Percentiles rank a stretch among this genome's conserved stretches.
Conservation (phyloP, 64 coral and sea anemone genomes). For the Pachyseris speciosa region DNA sequence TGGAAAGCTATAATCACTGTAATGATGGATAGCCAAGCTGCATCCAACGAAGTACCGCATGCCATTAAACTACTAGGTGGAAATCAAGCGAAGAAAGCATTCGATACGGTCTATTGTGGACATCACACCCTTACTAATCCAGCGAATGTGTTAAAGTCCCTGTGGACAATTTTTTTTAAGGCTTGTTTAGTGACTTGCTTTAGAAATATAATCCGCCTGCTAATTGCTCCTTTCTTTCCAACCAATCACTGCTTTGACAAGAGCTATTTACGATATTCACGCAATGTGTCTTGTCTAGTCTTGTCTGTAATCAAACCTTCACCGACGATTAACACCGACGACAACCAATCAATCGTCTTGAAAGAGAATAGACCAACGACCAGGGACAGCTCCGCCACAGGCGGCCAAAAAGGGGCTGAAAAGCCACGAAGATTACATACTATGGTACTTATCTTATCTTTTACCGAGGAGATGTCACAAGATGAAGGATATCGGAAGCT, state of each 20-base stretch:
- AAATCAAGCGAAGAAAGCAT: background rate
- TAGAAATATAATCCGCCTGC: constrained; percentile 3
- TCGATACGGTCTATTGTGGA: background rate
- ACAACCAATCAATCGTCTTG: no score
- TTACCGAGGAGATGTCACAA: no score
- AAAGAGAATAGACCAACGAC: no score
- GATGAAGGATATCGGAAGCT: no score
- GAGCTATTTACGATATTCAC: background rate
- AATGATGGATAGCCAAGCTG: constrained; percentile 25
- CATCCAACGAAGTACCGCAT: constrained; percentile 6
- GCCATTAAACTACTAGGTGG: background rate
- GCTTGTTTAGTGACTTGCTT: background rate
- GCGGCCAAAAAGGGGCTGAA: no score
- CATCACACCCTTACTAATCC: background rate
- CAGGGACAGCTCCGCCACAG: no score
- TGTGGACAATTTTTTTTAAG: background rate
- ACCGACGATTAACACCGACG: no score
- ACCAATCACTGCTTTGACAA: constrained; percentile 41
- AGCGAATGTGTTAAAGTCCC: background rate
- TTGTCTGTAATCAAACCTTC: no score
- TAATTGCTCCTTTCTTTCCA: constrained; percentile 38
- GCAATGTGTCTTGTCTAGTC: background rate
- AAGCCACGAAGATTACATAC: no score
- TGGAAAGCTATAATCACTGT: constrained; percentile 16
- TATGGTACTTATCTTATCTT: no score